Base-by-base conservation (phyloP, 1,140 invertebrate genomes). In the Pinna nobilis region DNA sequence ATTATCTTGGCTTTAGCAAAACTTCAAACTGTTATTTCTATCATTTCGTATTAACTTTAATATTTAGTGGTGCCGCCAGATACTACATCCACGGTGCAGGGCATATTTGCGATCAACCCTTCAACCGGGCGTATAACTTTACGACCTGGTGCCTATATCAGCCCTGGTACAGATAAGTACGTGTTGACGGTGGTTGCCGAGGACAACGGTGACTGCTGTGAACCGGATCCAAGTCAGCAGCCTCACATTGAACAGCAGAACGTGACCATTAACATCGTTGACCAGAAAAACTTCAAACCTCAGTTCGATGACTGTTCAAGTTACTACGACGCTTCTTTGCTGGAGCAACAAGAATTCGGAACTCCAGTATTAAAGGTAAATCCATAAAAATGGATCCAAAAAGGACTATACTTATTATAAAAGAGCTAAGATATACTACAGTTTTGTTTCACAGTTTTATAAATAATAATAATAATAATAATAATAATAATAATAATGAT, bases 211-310 rank as follows among this genome's bases (percentile, higher is more conserved):
- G 30, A 25, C 30, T 63, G 59, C 32, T 63, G 59, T 23, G 18
- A 3, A n/a, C 2, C 23, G 11, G 50, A 25, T 33, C 18, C 18
- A 53, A 7, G 15, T 33, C 23, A 25, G 0, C 18, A 1, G 9
- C 39, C 39, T n/a, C 59, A 63, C 28, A 33, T 37, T 15, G 28
- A 13, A 41, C 33, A 32, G 18, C 59, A 44, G 25, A 3, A 44
- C 9, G 44, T 63, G n/a, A 63, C 18, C 18, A 63, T 63, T 18
- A 63, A 63, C 25, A 63, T 63, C 18, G 59, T 63, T n/a, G 59
- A 63, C 39, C 28, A 25, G 9, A 63, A 41, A 28, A 63, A 63
- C 23, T 41, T 20, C n/a, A 63, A 44, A 28, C 59, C 59, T 25
- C 35, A 41, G 37, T 63, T 63, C 37, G 25, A 9, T 25, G 59